Base-by-base conservation (phyloP, 2,797 vertebrate species). In the Sebastes trivittatus region DNA sequence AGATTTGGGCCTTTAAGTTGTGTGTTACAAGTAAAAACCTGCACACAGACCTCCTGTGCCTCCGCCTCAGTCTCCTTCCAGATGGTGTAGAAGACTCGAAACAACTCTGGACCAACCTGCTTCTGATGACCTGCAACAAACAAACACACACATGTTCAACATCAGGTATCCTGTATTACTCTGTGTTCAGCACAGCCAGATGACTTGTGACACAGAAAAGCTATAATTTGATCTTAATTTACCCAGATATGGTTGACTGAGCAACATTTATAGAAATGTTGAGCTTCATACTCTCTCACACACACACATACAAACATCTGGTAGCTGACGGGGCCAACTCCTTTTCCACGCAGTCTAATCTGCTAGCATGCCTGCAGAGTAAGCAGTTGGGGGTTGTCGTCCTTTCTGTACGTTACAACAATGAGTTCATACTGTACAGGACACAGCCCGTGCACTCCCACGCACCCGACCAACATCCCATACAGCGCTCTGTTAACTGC, bases 31-130 rank as follows among this genome's bases (percentile, higher is more conserved):
- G 13, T 11, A 11, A 62, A 62, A 54, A 27, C 6, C 34, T 32
- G 20, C 8, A 49, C 83, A 81, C 94, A 93, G 25, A 98, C 96
- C 58, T 97, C 98, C 68, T 98, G 98, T 1, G 98, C 98, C 84
- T 98, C 97, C 0, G 97, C 95, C 85, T 99, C 98, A 0, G 98
- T 97, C 90, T 99, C 98, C 88, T 99, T 99, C 98, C 98, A 99
- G 93, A 97, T 97, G 83, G 95, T 98, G 94, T 99, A 99, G 93
- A 99, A 99, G 25, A 97, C 96, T 70, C 92, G 88, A 92, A 99
- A 99, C 2, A 97, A 95, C 38, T 99, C 98, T 0, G 98, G 98
- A 77, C 97, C 96, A 0, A 99, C 96, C 87, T 98, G 98, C 88
- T 98, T 99, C 95, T 98, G 97, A 52, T 97, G 97, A 59, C 98